phyloP scores from a whole-genome alignment of 2,113 vertebrate species.

The Myotis lucifugus region DNA sequence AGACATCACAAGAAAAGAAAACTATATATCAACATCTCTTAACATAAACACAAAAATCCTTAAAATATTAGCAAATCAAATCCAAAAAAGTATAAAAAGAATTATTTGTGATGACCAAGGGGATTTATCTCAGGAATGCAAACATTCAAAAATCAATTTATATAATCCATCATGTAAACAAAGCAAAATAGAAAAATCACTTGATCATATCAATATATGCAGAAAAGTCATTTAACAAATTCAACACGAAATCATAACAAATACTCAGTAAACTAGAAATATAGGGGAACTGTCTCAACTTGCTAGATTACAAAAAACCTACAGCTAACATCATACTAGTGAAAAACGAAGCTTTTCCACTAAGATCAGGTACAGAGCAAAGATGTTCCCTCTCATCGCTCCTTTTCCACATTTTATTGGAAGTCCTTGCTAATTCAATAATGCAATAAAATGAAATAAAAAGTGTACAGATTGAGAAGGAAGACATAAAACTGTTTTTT shows the following conservation, averaged over 20 bases:
- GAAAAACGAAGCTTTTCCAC: neutral
- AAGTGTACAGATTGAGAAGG: neutral
- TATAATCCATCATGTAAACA: neutral
- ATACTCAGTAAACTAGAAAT: neutral
- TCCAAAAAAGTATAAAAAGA: neutral
- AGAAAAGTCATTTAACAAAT: neutral
- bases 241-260: neutral
- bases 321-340: neutral
- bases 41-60: neutral
- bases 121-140: neutral
- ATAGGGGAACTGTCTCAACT: neutral
- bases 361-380: neutral
- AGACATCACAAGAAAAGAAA: neutral
- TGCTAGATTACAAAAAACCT: neutral
- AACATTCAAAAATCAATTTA: neutral
- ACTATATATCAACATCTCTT: neutral
- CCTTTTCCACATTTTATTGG: neutral
- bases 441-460: neutral
- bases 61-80: neutral
- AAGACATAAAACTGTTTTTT: neutral
- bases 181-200: neutral
- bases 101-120: neutral
- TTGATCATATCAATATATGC: neutral
- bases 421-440: neutral
- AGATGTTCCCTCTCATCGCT: neutral